These are phyloP conservation scores for Acropternis orthonyx DNA, from an alignment of 2,797 vertebrate genomes.

Conservation along the genomic window DNA sequence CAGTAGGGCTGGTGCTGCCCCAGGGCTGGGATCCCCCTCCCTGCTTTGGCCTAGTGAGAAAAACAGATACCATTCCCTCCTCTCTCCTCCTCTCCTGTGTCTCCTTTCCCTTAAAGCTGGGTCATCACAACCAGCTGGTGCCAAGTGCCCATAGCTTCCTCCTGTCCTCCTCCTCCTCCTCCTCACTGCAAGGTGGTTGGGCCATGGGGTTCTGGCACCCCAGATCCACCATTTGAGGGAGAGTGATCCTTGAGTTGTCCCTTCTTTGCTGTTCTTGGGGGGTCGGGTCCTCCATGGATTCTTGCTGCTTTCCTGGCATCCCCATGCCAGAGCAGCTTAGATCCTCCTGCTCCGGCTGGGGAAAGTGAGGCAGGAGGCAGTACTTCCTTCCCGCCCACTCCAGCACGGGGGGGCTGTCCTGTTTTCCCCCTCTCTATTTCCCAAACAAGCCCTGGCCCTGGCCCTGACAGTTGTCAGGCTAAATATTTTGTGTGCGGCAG, in stretches of 20 bases:
- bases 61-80: not conserved
- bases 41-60: rapidly evolving
- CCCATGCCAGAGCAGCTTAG: rapidly evolving
- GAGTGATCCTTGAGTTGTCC: not conserved
- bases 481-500: slow-evolving; percentile 75
- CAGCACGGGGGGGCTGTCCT: not conserved
- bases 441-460: slow-evolving; percentile 62
- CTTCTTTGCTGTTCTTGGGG: not conserved
- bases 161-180: not conserved
- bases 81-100: not conserved
- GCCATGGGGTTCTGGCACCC: not conserved
- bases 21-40: not conserved
- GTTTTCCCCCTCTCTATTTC: slow-evolving; percentile 64
- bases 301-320: not conserved
- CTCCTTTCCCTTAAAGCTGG: not conserved
- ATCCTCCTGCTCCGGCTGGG: not conserved
- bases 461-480: slow-evolving; percentile 73
- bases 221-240: not conserved
- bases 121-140: not conserved
- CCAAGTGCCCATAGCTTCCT: not conserved
- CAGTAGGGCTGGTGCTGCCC: not conserved
- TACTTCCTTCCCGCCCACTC: not conserved
- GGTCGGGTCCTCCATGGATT: rapidly evolving
- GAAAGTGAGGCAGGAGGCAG: not conserved
- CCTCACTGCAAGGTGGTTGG: not conserved